A percentile compares a stretch with the other conserved stretches of the same genome.
phyloP scores from a whole-genome alignment of 2,888 invertebrate species.

The Azorinus chamasolen region DNA sequence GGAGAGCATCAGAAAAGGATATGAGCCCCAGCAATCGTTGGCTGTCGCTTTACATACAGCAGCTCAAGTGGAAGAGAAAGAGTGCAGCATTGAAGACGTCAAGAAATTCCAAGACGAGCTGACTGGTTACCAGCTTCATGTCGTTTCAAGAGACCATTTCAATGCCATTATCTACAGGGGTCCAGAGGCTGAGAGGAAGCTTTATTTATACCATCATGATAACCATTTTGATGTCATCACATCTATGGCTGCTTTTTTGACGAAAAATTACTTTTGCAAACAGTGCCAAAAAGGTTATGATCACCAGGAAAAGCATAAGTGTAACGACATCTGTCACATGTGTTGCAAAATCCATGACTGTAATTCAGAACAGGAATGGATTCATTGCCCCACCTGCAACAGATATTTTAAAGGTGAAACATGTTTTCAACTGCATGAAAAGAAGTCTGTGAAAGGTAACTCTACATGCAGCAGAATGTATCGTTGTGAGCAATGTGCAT shows the following conservation, averaged over 20 bases:
- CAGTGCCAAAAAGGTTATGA: constrained; percentile 25
- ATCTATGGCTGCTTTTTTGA: no score
- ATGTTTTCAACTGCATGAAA: constrained; percentile 23
- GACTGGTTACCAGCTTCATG: constrained; percentile 28
- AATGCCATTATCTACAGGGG: no score
- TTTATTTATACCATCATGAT: constrained; percentile 38
- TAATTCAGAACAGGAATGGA: not conserved
- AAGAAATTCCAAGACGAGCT: constrained; percentile 25
- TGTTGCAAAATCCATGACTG: not conserved
- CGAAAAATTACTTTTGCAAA: no score
- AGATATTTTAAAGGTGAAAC: constrained; percentile 15
- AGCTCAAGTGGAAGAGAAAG: no score
- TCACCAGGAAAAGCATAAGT: not conserved
- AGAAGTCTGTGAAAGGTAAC: not conserved
- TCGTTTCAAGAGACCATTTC: no score
- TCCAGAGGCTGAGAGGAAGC: constrained; percentile 29
- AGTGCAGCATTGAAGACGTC: constrained; percentile 28
- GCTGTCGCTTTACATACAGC: constrained; percentile 26
- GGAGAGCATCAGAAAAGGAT: constrained; percentile 18
- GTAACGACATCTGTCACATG: constrained; percentile 6
- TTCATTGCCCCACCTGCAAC: constrained; percentile 5
- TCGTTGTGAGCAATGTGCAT: constrained; percentile 19
- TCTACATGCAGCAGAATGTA: constrained; percentile 10
- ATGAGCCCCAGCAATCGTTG: constrained; percentile 15
- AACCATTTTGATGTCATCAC: constrained; percentile 49